Evolutionary conservation across 2,888 invertebrate species (phyloP).

Genomic region (Laothoe populi): DNA sequence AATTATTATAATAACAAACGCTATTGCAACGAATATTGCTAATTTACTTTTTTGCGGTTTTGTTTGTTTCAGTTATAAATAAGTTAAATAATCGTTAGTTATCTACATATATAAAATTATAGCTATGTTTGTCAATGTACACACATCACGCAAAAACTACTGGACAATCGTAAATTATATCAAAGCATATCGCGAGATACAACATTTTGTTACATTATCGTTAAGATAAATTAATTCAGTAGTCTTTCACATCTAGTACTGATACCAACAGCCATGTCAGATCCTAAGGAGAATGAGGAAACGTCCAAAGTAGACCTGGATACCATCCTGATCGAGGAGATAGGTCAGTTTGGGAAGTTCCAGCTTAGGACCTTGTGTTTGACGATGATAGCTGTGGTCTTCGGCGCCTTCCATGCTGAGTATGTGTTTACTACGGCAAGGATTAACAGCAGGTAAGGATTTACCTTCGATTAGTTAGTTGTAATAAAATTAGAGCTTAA

Average conservation of each 20-base stretch:
- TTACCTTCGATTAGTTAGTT: too few species aligned
- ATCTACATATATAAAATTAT: too few species aligned
- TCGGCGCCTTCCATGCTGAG: constrained; percentile 63
- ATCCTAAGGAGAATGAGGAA: background rate
- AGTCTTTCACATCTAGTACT: background rate
- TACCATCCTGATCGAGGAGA: constrained; percentile 63
- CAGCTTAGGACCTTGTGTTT: constrained; percentile 57
- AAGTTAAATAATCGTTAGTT: too few species aligned
- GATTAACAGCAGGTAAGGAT: constrained; percentile 63
- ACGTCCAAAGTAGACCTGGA: constrained; percentile 59
- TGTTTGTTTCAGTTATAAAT: too few species aligned
- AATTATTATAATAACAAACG: too few species aligned
- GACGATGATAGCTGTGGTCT: constrained; percentile 54
- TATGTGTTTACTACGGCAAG: constrained; percentile 72
- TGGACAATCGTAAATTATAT: background rate
- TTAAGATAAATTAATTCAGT: background rate
- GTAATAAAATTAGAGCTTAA: too few species aligned
- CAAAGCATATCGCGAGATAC: background rate
- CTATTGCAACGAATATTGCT: too few species aligned
- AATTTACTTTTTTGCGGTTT: too few species aligned
- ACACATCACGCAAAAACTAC: too few species aligned
- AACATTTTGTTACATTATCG: background rate
- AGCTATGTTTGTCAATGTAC: too few species aligned
- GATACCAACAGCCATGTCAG: constrained; percentile 5
- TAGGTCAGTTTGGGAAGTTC: constrained; percentile 70